Evolutionary conservation across 2,888 invertebrate species (phyloP), one percentile per base, ranked within the genome.

Genomic region (Mylabris sibirica): DNA sequence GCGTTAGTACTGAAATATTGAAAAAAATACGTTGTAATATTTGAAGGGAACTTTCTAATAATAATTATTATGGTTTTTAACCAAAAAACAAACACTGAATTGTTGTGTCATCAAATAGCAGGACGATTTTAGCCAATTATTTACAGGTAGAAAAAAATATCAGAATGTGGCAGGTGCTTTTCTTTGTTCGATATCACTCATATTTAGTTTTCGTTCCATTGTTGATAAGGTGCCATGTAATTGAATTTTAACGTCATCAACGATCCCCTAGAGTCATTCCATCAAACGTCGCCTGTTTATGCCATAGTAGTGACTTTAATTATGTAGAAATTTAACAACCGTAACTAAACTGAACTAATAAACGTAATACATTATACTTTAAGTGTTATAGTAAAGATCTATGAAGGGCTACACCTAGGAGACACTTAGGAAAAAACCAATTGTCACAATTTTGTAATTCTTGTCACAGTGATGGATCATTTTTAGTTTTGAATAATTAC

Each of bases 301-400:
- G 34, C 26, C 30, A 35, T 4, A 60, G 35, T 26, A 30, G 60
- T 35, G 60, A 35, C 60, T 67, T 67, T 63, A 65, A 61, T 65
- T 65, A 61, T 38, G 61, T 61, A 35, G 49, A 41, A 66, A 63
- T 63, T 66, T 53, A 63, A 38, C 59, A 59, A 59, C 63, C 66
- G 66, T 57, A 66, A 63, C 66, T 66, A 66, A 66, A 66, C 62
- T 68, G 61, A 38, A 65, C 35, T 62, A 60, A 68, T 65, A 68
- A 67, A 64, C 38, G 26, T 66, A 3, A 38, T 59, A 64, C 64
- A 53, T 22, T 59, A 64, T 49, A 67, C 1, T 17, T 44, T 44
- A 1, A 4, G n/a, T 44, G n/a, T 44, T n/a, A 63, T 63, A n/a
- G 35, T 53, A 60, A 63, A 63, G 14, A 22, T 22, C 22, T 20